phyloP scores from a whole-genome alignment of 1,140 invertebrate species.

The Aphidius ervi region DNA sequence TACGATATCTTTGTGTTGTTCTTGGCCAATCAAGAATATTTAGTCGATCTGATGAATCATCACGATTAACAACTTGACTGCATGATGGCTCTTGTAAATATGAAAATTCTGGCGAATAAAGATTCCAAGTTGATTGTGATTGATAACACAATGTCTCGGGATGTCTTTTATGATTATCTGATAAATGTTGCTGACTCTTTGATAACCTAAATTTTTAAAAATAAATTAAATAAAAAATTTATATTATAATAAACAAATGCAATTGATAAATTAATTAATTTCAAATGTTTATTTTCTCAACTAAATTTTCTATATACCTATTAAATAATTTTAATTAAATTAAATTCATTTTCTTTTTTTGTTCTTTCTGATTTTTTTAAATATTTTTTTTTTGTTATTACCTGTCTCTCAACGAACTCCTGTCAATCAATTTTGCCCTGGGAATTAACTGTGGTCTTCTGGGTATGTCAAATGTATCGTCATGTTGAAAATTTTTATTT shows the following conservation, averaged over 20 bases:
- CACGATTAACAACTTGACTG: conserved; percentile 23
- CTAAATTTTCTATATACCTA: no score
- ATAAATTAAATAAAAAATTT: not conserved
- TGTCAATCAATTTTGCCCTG: conserved; percentile 69
- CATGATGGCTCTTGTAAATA: conserved; percentile 34
- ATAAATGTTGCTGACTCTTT: conserved; percentile 50
- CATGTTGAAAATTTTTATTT: conserved; percentile 33
- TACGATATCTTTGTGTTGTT: conserved; percentile 42
- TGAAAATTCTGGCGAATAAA: conserved; percentile 35
- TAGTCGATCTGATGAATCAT: conserved; percentile 37
- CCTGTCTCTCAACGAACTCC: conserved; percentile 67
- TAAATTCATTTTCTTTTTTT: not conserved
- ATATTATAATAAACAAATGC: not conserved
- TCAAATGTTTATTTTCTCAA: not conserved
- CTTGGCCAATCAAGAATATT: conserved; percentile 50
- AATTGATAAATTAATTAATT: not conserved
- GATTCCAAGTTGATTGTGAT: conserved; percentile 43
- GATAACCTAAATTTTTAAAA: conserved; percentile 36
- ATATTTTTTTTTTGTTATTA: conserved; percentile 30
- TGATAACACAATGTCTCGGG: conserved; percentile 38
- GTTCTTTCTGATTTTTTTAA: conserved; percentile 5
- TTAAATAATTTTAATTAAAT: no score
- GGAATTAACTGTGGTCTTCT: conserved; percentile 71
- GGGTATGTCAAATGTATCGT: conserved; percentile 53
- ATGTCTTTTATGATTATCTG: conserved; percentile 44